A percentile compares a stretch with the other conserved stretches of the same genome.
Conservation (phyloP, 1,140 invertebrate genomes). For the Telenomus remus region DNA sequence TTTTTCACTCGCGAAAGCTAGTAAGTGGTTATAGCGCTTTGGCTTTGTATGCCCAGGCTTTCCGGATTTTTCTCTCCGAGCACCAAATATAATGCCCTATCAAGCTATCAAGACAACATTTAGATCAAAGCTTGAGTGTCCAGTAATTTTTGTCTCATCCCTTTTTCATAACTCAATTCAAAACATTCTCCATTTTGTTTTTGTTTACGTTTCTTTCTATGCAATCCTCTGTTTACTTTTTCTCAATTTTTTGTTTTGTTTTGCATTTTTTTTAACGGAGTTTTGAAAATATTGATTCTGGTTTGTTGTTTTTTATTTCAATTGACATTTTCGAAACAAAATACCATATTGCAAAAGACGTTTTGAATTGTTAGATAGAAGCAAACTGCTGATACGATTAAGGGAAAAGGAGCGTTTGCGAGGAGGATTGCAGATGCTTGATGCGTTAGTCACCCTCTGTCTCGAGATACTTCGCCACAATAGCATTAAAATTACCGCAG, state of each 20-base stretch:
- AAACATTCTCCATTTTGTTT: no score
- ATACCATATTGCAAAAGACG: slow-evolving; percentile 27
- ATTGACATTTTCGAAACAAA: slow-evolving; percentile 1
- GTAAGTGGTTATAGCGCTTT: slow-evolving; percentile 63
- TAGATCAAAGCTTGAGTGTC: slow-evolving; percentile 14
- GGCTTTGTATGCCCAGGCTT: slow-evolving; percentile 60
- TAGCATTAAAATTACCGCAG: slow-evolving; percentile 72
- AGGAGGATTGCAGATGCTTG: slow-evolving; percentile 48
- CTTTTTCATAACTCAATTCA: no score
- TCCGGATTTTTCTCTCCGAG: slow-evolving; percentile 53
- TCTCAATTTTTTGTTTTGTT: no score
- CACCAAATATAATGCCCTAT: slow-evolving; percentile 59
- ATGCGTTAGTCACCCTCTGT: slow-evolving; percentile 65
- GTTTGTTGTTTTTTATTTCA: no score
- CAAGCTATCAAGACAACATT: slow-evolving; percentile 44
- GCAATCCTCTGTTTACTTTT: no score
- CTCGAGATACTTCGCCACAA: slow-evolving; percentile 62
- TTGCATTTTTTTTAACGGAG: no score
- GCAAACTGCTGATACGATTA: slow-evolving; percentile 47
- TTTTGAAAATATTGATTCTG: no score
- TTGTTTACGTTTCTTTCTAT: no score
- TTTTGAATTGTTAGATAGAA: slow-evolving; percentile 37
- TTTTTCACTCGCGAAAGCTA: slow-evolving; percentile 62
- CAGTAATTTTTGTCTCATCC: background rate
- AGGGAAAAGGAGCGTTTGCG: slow-evolving; percentile 37